Base-by-base conservation (phyloP, 1,140 invertebrate genomes). In the Orius insidiosus region DNA sequence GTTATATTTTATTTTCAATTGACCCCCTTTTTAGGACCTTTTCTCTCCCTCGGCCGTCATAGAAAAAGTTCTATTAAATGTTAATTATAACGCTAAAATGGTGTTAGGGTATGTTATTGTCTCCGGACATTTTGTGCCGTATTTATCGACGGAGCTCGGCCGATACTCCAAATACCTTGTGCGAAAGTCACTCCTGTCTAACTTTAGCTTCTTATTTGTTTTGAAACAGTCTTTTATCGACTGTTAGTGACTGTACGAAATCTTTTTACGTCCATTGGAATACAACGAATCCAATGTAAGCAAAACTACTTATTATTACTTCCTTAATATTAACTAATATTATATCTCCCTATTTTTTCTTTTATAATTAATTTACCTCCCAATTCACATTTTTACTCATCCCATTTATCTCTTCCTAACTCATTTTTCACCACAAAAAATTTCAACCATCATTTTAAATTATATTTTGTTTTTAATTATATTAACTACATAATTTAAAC, bases 211-310 rank as follows among this genome's bases (percentile, higher is more conserved):
- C 68, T 83, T 58, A 69, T 78, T 53, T 80, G 75, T 65, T 71
- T 84, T 55, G 78, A 85, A 69, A 81, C 78, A 56, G 76, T 82
- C 66, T 83, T 59, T 65, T 78, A 31, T 77, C 73, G 16, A 76
- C 74, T 10, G 71, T 78, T 56, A 80, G 78, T 51, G 80, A 78
- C 59, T 80, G 78, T 63, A 79, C 79, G 40, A 83, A 84, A 62
- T 77, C 78, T 11, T 84, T 83, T 63, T 79, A 78, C 63, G 80
- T 85, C 65, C 79, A 85, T 58, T 85, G 81, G 81, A 85, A 85
- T 66, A 84, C 80, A 53, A 81, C 80, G 24, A 84, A 85, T 62
- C 80, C 75, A 56, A 77, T 78, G 75, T 77, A 65, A 76, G 74
- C n/a, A n/a, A n/a, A n/a, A n/a, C n/a, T n/a, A n/a, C n/a, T 7